Conservation (phyloP, 1,140 invertebrate genomes). For the Amphibalanus amphitrite region DNA sequence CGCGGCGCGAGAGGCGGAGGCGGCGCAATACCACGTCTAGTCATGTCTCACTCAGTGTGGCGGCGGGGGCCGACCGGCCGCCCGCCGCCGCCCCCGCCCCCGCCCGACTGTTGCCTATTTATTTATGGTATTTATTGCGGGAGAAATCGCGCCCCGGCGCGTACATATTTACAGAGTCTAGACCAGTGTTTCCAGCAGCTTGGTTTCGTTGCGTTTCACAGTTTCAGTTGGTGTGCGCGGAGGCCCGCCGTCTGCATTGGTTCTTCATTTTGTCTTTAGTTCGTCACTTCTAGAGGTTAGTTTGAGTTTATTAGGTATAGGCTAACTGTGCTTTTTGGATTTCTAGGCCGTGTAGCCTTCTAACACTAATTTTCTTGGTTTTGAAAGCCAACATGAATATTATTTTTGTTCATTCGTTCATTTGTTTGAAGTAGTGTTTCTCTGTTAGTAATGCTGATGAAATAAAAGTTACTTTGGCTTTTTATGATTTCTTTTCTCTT, state of each 20-base stretch:
- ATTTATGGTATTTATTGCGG: conserved; percentile 1
- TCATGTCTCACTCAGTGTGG: neutral
- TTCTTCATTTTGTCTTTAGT: neutral
- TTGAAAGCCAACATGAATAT: neutral
- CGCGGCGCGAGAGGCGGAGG: neutral
- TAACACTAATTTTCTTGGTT: neutral
- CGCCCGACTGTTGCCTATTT: neutral
- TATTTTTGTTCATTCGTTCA: neutral
- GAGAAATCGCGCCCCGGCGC: neutral
- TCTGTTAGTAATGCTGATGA: conserved; percentile 1
- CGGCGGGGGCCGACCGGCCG: no score
- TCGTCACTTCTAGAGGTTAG: neutral
- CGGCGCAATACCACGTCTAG: neutral
- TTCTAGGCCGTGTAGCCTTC: neutral
- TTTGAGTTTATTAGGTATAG: neutral
- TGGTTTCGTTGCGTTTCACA: neutral
- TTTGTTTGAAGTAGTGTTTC: neutral
- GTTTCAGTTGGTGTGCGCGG: neutral
- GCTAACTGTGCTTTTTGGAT: neutral
- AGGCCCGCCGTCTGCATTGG: neutral
- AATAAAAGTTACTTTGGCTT: conserved; percentile 2
- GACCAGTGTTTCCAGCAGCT: neutral
- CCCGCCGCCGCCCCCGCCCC: no score
- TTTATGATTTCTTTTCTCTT: neutral
- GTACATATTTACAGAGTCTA: neutral